These are phyloP conservation scores for Chromoteleia sp. DNA, from an alignment of 2,888 invertebrate genomes.

Conservation along the genomic window DNA sequence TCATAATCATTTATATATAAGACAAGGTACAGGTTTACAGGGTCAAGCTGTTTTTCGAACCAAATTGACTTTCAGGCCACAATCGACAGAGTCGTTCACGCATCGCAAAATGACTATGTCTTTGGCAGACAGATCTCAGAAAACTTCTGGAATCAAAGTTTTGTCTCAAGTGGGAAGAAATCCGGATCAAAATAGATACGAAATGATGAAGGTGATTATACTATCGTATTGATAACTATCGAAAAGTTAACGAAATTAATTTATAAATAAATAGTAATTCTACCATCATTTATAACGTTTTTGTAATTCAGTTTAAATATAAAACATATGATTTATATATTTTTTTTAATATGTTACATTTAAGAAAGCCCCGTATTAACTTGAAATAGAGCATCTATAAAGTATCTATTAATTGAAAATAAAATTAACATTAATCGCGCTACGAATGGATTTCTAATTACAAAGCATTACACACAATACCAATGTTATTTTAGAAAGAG, in stretches of 20 bases:
- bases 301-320: no score
- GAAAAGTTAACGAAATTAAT: no score
- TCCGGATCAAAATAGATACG: slow-evolving; percentile 96
- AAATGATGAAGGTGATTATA: slow-evolving; percentile 92
- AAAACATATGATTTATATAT: no score
- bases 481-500: slow-evolving; percentile 89
- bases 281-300: no score
- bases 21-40: slow-evolving; percentile 98
- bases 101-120: slow-evolving; percentile 99
- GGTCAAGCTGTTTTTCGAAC: slow-evolving; percentile 99
- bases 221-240: slow-evolving; percentile 25
- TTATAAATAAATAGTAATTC: no score
- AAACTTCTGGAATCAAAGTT: slow-evolving; percentile 97
- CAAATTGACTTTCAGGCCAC: slow-evolving; percentile 98
- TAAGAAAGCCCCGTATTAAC: no score
- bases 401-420: no score
- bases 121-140: slow-evolving; percentile 96
- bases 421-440: no score
- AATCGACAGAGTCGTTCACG: slow-evolving; percentile 99
- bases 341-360: no score
- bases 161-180: slow-evolving; percentile 96
- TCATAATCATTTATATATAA: slow-evolving; percentile 98
- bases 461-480: background rate
- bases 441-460: background rate
- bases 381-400: no score